phyloP scores from a whole-genome alignment of 2,888 invertebrate genomes.

The Cetonia aurata region DNA sequence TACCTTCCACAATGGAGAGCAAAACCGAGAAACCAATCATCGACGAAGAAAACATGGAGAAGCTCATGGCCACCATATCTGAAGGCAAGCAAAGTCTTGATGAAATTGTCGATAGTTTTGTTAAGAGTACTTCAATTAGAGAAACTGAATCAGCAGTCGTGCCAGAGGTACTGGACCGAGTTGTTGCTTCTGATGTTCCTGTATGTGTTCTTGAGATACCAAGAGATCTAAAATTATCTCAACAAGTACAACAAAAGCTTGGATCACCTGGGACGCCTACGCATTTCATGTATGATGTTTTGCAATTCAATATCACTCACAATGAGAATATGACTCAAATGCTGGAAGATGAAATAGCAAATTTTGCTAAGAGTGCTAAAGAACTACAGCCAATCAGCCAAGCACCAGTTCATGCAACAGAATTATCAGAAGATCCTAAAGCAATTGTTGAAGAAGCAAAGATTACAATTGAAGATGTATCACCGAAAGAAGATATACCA shows the following conservation, averaged over 20 bases:
- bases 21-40: slow-evolving; percentile 6
- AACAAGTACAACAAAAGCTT: slow-evolving; percentile 6
- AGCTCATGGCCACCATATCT: slow-evolving; percentile 29
- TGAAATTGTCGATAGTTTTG: slow-evolving; percentile 30
- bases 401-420: not conserved
- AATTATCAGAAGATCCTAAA: not conserved
- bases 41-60: slow-evolving; percentile 25
- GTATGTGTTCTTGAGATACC: not conserved
- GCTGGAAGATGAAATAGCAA: slow-evolving; percentile 42
- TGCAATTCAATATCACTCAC: slow-evolving; percentile 41
- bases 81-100: slow-evolving; percentile 33
- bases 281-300: slow-evolving; percentile 41
- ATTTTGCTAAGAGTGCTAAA: slow-evolving; percentile 37
- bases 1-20: not conserved
- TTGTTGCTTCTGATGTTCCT: not conserved
- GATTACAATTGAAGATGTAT: not conserved
- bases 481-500: not conserved
- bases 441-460: too few relatives aligned
- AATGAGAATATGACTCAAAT: slow-evolving; percentile 37
- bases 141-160: not conserved
- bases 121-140: slow-evolving; percentile 14
- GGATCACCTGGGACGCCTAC: slow-evolving; percentile 35
- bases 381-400: not conserved
- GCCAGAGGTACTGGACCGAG: not conserved
- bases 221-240: not conserved